Evolutionary conservation across 2,888 invertebrate genomes (phyloP), one percentile per base, ranked within the genome.

Genomic region (Priocnemis perturbator): DNA sequence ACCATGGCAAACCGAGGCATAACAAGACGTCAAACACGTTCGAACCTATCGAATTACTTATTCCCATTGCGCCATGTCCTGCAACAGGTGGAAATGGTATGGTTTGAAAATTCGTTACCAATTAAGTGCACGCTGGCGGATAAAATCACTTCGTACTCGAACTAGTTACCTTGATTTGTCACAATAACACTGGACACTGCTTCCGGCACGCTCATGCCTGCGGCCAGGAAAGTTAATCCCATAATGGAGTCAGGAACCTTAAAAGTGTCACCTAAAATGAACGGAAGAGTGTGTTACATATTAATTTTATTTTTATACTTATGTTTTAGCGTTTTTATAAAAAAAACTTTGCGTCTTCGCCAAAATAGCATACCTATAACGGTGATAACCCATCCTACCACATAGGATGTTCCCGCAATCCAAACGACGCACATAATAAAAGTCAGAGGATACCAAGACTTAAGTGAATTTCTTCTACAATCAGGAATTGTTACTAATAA

Each of bases 381-480:
- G 64, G 96, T 94, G 64, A 96, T 95, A 84, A 96, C 93, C 96
- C 96, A 97, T 21, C 96, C 95, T 55, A 95, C 94, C n/a, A 96
- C 75, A 86, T 97, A 97, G 0, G 96, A 95, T 5, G 95, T 92
- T 0, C 91, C 89, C 0, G 94, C 95, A 73, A 97, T 95, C 96
- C 96, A 97, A 0, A 93, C 89, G 65, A 96, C 92, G 83, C 96
- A 95, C 93, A 96, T 94, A 9, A 92, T 67, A 85, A 97, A 96
- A 0, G 96, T 95, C 0, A 94, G 74, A 0, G 93, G 91, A 81
- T 92, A 95, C 80, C 83, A 88, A 4, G 82, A 78, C 67, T 68
- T 85, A 21, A 94, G 89, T 19, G 90, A 90, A 0, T 90, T 91
- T 64, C 92, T 92, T 48, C 93, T 90, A 84, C 94, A 94, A 89